Evolutionary conservation across 2,888 invertebrate genomes (phyloP).

Genomic region (Amaurobius ferox): DNA sequence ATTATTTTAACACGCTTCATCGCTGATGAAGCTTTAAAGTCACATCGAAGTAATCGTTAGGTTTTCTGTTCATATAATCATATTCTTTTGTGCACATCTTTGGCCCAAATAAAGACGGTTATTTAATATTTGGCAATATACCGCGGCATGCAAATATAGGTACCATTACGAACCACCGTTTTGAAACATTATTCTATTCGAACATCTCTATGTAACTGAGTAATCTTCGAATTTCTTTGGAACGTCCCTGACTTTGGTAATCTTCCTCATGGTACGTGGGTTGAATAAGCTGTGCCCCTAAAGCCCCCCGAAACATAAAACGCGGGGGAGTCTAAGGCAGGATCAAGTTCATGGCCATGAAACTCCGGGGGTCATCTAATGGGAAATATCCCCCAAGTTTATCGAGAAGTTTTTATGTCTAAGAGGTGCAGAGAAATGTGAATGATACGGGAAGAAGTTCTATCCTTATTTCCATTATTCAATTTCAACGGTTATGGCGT

Average conservation of each 20-base stretch:
- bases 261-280: not conserved
- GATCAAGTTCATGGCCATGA: constrained; percentile 13
- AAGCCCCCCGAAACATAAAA: constrained; percentile 1
- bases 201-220: not conserved
- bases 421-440: too few relatives aligned
- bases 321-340: not conserved
- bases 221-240: not conserved
- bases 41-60: too few relatives aligned
- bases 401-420: too few relatives aligned
- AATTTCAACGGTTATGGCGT: too few relatives aligned
- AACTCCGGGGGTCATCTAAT: not conserved
- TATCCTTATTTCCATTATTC: too few relatives aligned
- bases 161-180: not conserved
- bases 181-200: not conserved
- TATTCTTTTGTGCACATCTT: too few relatives aligned
- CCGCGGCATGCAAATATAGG: not conserved
- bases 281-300: not conserved
- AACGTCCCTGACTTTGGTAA: not conserved
- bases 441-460: too few relatives aligned
- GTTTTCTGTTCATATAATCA: too few relatives aligned
- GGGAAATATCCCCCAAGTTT: not conserved
- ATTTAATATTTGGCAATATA: not conserved
- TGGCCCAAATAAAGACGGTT: too few relatives aligned
- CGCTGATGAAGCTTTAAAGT: too few relatives aligned
- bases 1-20: too few relatives aligned